phyloP scores from a whole-genome alignment of 2,888 invertebrate species.

The Chirona hameri region DNA sequence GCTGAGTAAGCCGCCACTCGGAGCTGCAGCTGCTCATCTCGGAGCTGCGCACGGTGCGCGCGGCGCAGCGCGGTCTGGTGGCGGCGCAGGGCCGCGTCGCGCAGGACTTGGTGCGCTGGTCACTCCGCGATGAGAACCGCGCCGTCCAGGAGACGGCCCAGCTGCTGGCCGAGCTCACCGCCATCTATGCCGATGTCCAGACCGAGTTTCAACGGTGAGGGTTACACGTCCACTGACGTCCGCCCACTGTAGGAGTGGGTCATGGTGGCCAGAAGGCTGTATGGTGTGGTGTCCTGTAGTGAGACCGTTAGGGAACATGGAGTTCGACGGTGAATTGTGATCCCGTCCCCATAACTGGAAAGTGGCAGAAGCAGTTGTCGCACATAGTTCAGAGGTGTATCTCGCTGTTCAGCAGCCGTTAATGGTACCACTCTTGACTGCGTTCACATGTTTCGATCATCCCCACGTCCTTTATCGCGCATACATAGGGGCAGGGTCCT shows the following conservation, averaged over 20 bases:
- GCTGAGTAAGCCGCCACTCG: slow-evolving; percentile 49
- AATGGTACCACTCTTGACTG: too few relatives aligned
- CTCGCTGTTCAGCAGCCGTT: too few relatives aligned
- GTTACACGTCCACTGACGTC: background rate
- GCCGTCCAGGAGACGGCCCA: slow-evolving; percentile 51
- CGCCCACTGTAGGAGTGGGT: too few relatives aligned
- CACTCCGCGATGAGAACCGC: slow-evolving; percentile 45
- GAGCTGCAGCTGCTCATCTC: slow-evolving; percentile 52
- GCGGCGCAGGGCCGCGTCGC: slow-evolving; percentile 50
- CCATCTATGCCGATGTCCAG: slow-evolving; percentile 53
- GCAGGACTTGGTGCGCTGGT: slow-evolving; percentile 52
- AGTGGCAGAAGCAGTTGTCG: too few relatives aligned
- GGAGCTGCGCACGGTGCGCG: slow-evolving; percentile 51
- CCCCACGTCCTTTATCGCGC: too few relatives aligned
- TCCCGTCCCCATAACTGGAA: too few relatives aligned
- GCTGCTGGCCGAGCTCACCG: slow-evolving; percentile 49
- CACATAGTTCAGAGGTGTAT: too few relatives aligned
- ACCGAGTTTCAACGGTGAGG: slow-evolving; percentile 50
- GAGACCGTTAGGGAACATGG: background rate
- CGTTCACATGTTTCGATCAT: too few relatives aligned
- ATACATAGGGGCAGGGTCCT: too few relatives aligned
- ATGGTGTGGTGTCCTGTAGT: slow-evolving; percentile 30
- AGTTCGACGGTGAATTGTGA: background rate
- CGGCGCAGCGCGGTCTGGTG: slow-evolving; percentile 50
- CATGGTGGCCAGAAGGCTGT: too few relatives aligned